Conservation (phyloP, 2,888 invertebrate genomes). For the Brachyptera putata region DNA sequence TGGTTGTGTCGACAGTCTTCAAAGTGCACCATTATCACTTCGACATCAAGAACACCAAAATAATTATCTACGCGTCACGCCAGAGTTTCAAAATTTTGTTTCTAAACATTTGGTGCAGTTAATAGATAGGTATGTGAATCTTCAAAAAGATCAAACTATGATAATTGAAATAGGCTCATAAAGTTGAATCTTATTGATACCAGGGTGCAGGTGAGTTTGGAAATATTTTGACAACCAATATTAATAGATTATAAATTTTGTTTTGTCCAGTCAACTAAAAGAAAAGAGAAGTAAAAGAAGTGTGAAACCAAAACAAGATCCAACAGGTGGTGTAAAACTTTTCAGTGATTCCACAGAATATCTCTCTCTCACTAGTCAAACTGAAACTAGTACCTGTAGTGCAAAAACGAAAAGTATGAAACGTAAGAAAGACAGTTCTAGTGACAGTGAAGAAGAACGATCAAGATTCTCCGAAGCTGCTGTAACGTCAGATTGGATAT, state of each 20-base stretch:
- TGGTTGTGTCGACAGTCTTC: too few species aligned
- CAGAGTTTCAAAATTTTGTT: slow-evolving; percentile 11
- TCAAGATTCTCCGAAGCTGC: not conserved
- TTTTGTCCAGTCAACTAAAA: slow-evolving; percentile 7
- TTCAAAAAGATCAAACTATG: too few species aligned
- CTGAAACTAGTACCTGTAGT: not conserved
- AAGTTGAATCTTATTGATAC: too few species aligned
- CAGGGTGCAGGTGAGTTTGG: too few species aligned
- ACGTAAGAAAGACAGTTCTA: not conserved
- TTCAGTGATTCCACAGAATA: not conserved
- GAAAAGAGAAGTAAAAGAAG: not conserved
- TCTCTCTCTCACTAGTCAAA: too few species aligned
- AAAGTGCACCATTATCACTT: not conserved
- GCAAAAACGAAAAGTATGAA: not conserved
- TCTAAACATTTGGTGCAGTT: slow-evolving; percentile 1
- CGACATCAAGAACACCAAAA: not conserved
- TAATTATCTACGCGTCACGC: not conserved
- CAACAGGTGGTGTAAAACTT: slow-evolving; percentile 5
- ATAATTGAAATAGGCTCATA: too few species aligned
- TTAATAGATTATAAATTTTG: not conserved
- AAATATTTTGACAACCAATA: too few species aligned
- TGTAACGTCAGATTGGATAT: slow-evolving; percentile 5
- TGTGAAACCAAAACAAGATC: not conserved
- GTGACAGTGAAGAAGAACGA: slow-evolving; percentile 6
- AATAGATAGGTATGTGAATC: not conserved